Conservation (phyloP, 2,888 invertebrate species). For the Mythimna ferrago region DNA sequence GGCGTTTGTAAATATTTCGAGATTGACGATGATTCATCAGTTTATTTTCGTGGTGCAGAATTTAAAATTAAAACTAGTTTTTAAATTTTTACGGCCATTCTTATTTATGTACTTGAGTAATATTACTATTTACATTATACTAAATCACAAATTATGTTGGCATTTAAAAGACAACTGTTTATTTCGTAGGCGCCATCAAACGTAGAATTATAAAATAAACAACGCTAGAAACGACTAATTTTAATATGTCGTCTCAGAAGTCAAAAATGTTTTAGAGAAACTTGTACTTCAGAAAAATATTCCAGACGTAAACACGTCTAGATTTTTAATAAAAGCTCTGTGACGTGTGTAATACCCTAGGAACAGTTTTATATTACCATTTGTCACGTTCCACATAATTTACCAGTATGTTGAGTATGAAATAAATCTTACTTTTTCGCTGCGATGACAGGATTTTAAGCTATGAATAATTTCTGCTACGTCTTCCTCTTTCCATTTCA, state of each 20-base stretch:
- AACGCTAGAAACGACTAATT: slow-evolving; percentile 12
- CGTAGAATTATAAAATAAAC: slow-evolving; percentile 4
- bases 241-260: slow-evolving; percentile 1
- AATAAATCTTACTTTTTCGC: slow-evolving; percentile 39
- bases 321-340: slow-evolving; percentile 36
- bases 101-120: slow-evolving; percentile 39
- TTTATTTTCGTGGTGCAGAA: slow-evolving; percentile 25
- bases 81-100: slow-evolving; percentile 13
- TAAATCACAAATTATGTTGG: slow-evolving; percentile 51
- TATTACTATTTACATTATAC: slow-evolving; percentile 53
- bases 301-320: slow-evolving; percentile 34
- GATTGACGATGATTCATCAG: slow-evolving; percentile 48
- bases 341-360: slow-evolving; percentile 30
- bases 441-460: slow-evolving; percentile 24
- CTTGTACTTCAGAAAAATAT: slow-evolving; percentile 4
- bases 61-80: slow-evolving; percentile 35
- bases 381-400: slow-evolving; percentile 42
- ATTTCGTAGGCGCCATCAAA: slow-evolving; percentile 38
- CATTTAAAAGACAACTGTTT: slow-evolving; percentile 40
- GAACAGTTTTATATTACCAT: slow-evolving; percentile 40
- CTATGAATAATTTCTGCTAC: slow-evolving; percentile 40
- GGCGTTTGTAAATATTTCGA: slow-evolving; percentile 55
- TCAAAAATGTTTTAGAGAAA: slow-evolving; percentile 13
- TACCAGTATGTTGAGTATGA: slow-evolving; percentile 26
- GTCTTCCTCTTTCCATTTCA: slow-evolving; percentile 9